Conservation (phyloP, 2,888 invertebrate species). For the Anthophora plumipes region DNA sequence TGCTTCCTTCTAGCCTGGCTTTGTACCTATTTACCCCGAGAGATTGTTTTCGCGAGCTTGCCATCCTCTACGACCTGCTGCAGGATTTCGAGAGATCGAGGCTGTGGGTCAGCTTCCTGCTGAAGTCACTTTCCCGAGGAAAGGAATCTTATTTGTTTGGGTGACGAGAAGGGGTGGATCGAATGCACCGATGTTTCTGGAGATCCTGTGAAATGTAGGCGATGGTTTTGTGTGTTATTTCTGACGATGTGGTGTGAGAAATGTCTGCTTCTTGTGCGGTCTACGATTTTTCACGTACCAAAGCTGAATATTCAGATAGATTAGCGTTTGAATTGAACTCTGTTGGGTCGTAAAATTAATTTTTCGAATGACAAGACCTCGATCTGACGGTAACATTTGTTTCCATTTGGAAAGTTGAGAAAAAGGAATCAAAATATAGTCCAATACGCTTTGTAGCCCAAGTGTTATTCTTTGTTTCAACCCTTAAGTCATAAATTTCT, state of each 20-base stretch:
- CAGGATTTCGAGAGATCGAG: slow-evolving; percentile 6
- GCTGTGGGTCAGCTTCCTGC: not conserved
- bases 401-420: too few species aligned
- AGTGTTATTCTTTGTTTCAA: too few species aligned
- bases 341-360: too few species aligned
- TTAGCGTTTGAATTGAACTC: too few species aligned
- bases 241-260: not conserved
- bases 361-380: too few species aligned
- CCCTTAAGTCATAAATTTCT: too few species aligned
- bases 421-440: too few species aligned
- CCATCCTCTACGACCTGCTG: not conserved
- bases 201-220: not conserved
- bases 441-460: too few species aligned
- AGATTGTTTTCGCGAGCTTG: slow-evolving; percentile 31
- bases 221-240: not conserved
- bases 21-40: slow-evolving; percentile 31
- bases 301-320: too few species aligned
- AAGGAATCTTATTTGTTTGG: slow-evolving; percentile 5
- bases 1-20: slow-evolving; percentile 38
- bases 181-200: not conserved
- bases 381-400: too few species aligned
- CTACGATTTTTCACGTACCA: too few species aligned
- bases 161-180: not conserved
- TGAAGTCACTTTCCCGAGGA: not conserved
- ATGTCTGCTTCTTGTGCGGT: not conserved